Conservation (phyloP, 2,888 invertebrate species). For the Aleiodes leptofemur region DNA sequence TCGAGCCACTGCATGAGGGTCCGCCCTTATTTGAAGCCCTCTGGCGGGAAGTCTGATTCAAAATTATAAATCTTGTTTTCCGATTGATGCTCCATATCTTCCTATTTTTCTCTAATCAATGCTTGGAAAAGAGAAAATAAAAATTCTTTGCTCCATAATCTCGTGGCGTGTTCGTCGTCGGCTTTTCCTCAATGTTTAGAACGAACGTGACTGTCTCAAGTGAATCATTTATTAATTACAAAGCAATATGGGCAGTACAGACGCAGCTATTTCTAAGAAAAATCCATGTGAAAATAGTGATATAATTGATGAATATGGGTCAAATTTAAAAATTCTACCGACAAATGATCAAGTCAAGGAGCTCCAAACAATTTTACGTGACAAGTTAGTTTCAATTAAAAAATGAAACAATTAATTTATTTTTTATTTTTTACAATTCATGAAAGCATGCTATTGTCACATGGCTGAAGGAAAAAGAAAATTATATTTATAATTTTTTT, state of each 20-base stretch:
- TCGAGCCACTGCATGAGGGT: too few relatives aligned
- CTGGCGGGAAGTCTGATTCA: too few relatives aligned
- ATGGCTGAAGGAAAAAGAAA: conserved; percentile 9
- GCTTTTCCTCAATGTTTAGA: conserved; percentile 1
- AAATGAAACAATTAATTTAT: conserved; percentile 24
- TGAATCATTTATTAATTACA: conserved; percentile 34
- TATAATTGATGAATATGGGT: conserved; percentile 79
- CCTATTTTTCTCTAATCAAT: background rate
- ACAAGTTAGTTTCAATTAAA: conserved; percentile 81
- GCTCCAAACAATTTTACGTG: conserved; percentile 89
- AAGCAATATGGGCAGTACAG: conserved; percentile 73
- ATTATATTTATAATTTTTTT: conserved; percentile 22
- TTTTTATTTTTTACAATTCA: conserved; percentile 1
- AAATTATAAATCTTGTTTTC: too few relatives aligned
- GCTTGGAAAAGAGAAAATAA: background rate
- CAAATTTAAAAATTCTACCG: conserved; percentile 83
- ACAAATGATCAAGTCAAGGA: conserved; percentile 89
- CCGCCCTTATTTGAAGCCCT: too few relatives aligned
- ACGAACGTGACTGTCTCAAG: background rate
- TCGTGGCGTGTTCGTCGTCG: conserved; percentile 27
- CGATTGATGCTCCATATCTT: background rate
- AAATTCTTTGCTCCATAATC: background rate
- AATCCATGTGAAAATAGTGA: conserved; percentile 72
- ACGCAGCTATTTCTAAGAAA: conserved; percentile 62
- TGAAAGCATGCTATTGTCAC: background rate